Percentiles rank a stretch among this genome's conserved stretches.
Evolutionary conservation across 1,140 invertebrate genomes (phyloP).

Genomic region (Mylabris phalerata): DNA sequence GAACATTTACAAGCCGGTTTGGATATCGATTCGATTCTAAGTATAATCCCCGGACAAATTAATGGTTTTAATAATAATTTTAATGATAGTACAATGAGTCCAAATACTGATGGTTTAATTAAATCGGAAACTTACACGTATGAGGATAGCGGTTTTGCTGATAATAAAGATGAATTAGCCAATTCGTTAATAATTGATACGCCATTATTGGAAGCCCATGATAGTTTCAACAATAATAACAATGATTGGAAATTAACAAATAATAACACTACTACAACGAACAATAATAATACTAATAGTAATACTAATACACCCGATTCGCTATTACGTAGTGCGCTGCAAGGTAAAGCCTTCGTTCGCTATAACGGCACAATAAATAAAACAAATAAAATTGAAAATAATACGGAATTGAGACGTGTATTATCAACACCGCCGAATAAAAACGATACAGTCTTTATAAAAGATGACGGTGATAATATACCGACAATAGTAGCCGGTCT

Average conservation of each 20-base stretch:
- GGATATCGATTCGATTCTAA: slow-evolving; percentile 59
- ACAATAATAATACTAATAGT: slow-evolving; percentile 28
- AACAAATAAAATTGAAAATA: slow-evolving; percentile 38
- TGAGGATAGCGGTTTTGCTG: slow-evolving; percentile 62
- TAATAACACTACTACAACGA: slow-evolving; percentile 9
- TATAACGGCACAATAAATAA: slow-evolving; percentile 45
- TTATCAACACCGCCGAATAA: slow-evolving; percentile 47
- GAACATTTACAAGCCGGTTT: slow-evolving; percentile 50
- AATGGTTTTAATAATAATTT: slow-evolving; percentile 51
- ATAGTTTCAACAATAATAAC: slow-evolving; percentile 59
- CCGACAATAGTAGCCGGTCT: slow-evolving; percentile 43
- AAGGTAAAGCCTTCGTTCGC: slow-evolving; percentile 58
- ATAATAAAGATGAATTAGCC: slow-evolving; percentile 54
- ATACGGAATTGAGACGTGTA: slow-evolving; percentile 44
- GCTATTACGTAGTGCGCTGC: slow-evolving; percentile 69
- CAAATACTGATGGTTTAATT: slow-evolving; percentile 44
- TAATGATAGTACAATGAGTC: slow-evolving; percentile 34
- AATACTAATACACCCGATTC: slow-evolving; percentile 57
- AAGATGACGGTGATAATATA: slow-evolving; percentile 41
- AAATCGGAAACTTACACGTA: slow-evolving; percentile 60
- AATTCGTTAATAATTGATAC: slow-evolving; percentile 44
- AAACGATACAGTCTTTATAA: slow-evolving; percentile 42
- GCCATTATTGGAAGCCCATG: slow-evolving; percentile 47
- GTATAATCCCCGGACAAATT: slow-evolving; percentile 47
- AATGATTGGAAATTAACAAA: slow-evolving; percentile 63